Evolutionary conservation across 2,797 vertebrate species (phyloP).

Genomic region (Lepilemur septentrionalis): DNA sequence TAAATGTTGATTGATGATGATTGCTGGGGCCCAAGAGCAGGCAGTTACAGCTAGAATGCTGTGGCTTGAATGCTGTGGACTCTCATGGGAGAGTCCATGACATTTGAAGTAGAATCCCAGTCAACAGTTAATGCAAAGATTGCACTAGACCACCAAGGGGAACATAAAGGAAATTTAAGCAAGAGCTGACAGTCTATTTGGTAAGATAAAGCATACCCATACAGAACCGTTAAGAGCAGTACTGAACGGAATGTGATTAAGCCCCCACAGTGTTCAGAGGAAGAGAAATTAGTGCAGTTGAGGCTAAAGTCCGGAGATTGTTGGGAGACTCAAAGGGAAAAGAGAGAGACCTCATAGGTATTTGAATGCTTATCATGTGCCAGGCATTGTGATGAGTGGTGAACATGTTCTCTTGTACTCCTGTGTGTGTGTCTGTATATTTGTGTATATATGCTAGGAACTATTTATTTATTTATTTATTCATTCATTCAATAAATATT

Average conservation of each 20-base stretch:
- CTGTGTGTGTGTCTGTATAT: accelerated
- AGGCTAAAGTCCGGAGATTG: not conserved
- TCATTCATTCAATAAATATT: not conserved
- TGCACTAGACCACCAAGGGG: not conserved
- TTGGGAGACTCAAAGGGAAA: not conserved
- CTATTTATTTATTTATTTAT: not conserved
- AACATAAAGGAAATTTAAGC: slow-evolving; percentile 43
- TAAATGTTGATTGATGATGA: not conserved
- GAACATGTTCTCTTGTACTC: not conserved
- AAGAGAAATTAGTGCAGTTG: slow-evolving; percentile 5
- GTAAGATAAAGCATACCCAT: slow-evolving; percentile 28
- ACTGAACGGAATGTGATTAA: slow-evolving; percentile 34
- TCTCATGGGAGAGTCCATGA: not conserved
- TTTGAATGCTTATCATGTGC: not conserved
- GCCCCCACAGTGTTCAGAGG: not conserved
- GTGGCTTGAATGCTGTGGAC: not conserved
- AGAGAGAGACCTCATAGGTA: not conserved
- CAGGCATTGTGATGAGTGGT: not conserved
- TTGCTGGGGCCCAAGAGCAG: not conserved
- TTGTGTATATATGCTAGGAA: not conserved
- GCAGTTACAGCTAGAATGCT: not conserved
- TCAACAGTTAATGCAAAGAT: slow-evolving; percentile 29
- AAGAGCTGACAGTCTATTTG: slow-evolving; percentile 37
- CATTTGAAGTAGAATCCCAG: not conserved
- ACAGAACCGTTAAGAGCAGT: not conserved